Conservation (phyloP, 30 jellyfish, hydroid and myxozoan species). For the Turritopsis rubra region DNA sequence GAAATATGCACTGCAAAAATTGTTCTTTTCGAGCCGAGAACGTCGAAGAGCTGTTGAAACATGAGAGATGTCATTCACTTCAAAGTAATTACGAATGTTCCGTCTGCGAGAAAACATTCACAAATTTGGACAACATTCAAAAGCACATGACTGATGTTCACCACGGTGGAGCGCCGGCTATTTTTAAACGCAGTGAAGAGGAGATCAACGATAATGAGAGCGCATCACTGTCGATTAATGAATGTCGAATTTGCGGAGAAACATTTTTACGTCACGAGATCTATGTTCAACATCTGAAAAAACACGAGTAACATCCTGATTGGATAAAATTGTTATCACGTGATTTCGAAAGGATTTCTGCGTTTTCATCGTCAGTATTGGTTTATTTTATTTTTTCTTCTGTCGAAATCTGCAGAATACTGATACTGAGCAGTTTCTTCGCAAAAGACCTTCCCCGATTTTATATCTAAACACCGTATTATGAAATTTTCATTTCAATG, state of each 20-base stretch:
- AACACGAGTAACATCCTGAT: background rate
- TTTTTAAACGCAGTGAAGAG: background rate
- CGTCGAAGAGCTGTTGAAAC: background rate
- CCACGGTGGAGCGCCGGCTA: constrained; percentile 13
- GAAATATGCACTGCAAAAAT: background rate
- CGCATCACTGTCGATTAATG: background rate
- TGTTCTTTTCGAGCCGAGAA: background rate
- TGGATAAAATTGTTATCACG: background rate
- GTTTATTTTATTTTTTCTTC: no score
- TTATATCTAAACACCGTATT: no score
- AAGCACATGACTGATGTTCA: constrained; percentile 7
- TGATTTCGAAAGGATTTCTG: no score
- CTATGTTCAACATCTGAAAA: constrained; percentile 6
- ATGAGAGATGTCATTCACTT: background rate
- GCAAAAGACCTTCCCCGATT: no score
- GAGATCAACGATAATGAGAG: background rate
- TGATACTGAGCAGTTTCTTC: no score
- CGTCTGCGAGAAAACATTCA: background rate
- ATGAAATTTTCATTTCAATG: no score
- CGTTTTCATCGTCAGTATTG: no score
- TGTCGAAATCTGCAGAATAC: no score
- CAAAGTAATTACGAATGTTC: constrained; percentile 9
- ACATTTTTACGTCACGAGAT: constrained; percentile 14
- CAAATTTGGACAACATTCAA: background rate
- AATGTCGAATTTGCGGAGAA: constrained; percentile 2